A percentile compares a stretch with the other conserved stretches of the same genome.
phyloP scores from a whole-genome alignment of 2,113 vertebrate genomes.

The Sapayoa aenigma region DNA sequence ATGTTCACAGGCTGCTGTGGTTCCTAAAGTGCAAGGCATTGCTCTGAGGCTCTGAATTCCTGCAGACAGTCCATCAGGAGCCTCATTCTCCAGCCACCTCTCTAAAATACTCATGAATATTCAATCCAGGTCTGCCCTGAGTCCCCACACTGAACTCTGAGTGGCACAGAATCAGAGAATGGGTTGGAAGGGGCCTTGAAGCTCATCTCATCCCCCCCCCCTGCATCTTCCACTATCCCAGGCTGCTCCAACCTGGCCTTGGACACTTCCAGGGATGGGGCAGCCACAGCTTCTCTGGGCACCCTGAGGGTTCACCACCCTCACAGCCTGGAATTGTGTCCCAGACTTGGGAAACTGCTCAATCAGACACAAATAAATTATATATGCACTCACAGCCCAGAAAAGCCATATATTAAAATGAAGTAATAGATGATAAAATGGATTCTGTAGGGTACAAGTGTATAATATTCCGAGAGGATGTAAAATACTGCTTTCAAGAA shows the following conservation, averaged over 20 bases:
- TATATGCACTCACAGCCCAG: neutral
- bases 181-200: neutral
- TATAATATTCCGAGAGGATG: neutral
- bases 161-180: neutral
- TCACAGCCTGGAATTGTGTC: neutral
- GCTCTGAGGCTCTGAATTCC: neutral
- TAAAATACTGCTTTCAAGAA: conserved; percentile 24
- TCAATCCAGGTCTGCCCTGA: neutral
- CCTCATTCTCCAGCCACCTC: neutral
- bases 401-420: neutral
- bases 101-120: neutral
- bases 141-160: neutral
- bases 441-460: neutral
- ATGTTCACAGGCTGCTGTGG: neutral
- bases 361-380: neutral
- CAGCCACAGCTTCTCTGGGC: neutral
- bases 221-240: neutral
- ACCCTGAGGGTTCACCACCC: neutral
- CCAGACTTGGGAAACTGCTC: neutral
- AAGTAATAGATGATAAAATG: neutral
- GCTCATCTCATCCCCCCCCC: neutral
- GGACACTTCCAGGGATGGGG: neutral
- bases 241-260: neutral
- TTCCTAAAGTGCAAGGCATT: neutral
- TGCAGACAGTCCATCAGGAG: neutral